Evolutionary conservation across 2,113 vertebrate genomes (phyloP).

Genomic region (Crocuta crocuta): DNA sequence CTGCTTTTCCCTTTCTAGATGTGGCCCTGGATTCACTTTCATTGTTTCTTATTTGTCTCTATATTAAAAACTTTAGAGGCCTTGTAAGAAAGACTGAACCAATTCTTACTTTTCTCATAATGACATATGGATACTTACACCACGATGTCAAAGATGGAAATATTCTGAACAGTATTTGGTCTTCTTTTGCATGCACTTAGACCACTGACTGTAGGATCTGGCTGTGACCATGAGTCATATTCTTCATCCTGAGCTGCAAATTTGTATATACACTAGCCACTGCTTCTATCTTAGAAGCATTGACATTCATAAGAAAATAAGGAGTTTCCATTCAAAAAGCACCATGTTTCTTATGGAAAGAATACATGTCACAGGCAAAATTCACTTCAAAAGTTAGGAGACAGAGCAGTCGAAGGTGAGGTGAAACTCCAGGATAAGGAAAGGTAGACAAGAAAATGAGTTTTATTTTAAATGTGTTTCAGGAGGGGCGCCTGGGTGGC

Average conservation of each 20-base stretch:
- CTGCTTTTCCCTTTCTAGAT: not conserved
- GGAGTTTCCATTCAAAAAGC: not conserved
- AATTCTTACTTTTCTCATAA: not conserved
- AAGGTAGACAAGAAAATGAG: not conserved
- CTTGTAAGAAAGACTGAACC: not conserved
- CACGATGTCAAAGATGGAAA: not conserved
- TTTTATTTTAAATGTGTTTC: not conserved
- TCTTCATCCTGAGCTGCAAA: not conserved
- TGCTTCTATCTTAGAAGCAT: not conserved
- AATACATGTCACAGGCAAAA: not conserved
- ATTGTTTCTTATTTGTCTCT: not conserved
- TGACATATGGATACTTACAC: not conserved
- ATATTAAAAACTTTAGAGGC: not conserved
- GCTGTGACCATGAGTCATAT: not conserved
- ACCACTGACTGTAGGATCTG: not conserved
- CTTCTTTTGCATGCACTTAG: not conserved
- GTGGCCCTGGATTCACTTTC: fast-evolving
- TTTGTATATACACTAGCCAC: not conserved
- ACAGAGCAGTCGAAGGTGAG: not conserved
- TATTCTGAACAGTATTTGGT: not conserved
- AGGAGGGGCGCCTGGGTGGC: no score
- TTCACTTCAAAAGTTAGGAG: not conserved
- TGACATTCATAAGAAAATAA: not conserved
- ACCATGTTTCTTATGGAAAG: not conserved
- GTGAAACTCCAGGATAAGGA: not conserved